Evolutionary conservation across 2,888 invertebrate genomes (phyloP), one percentile per base, ranked within the genome.

Genomic region (Itoplectis maculator): DNA sequence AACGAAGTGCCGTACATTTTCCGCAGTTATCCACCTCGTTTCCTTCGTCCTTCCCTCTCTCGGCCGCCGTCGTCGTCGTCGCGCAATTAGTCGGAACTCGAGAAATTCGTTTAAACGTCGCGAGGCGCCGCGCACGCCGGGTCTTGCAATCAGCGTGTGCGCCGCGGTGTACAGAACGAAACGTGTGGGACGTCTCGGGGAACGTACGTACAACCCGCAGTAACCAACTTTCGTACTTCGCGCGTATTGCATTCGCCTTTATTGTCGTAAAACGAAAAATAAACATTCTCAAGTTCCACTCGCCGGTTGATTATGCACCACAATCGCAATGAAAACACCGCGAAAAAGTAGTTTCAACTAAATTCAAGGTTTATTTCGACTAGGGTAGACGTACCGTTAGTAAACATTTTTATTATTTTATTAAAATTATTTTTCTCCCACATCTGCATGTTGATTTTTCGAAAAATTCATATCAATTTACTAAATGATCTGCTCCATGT

Each of bases 71-170:
- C 29, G 2, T 29, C 29, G 29, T 5, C 3, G 3, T 59, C 86
- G 86, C 85, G 89, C 89, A 90, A 90, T 90, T 90, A 90, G 88
- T 79, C 83, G 87, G 86, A 87, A 89, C 87, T 88, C 85, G 86
- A 87, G 86, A 87, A 89, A 87, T 89, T 85, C 88, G 85, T 86
- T 63, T 78, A 80, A 74, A 66, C 78, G 66, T 65, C 81, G 69
- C 72, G 59, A 63, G 79, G 75, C 66, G 72, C 54, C 56, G 20
- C 59, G 73, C 65, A 70, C 70, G 69, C 18, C n/a, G 56, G 56
- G 56, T 59, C 56, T n/a, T n/a, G 65, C 59, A 66, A 79, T 72
- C 72, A 63, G n/a, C 29, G 65, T 56, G 29, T 66, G 59, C 40
- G 13, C n/a, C n/a, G n/a, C n/a, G 15, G 23, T 63, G 51, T 42